Evolutionary conservation across 2,888 invertebrate genomes (phyloP), one percentile per base, ranked within the genome.

Genomic region (Actias luna): DNA sequence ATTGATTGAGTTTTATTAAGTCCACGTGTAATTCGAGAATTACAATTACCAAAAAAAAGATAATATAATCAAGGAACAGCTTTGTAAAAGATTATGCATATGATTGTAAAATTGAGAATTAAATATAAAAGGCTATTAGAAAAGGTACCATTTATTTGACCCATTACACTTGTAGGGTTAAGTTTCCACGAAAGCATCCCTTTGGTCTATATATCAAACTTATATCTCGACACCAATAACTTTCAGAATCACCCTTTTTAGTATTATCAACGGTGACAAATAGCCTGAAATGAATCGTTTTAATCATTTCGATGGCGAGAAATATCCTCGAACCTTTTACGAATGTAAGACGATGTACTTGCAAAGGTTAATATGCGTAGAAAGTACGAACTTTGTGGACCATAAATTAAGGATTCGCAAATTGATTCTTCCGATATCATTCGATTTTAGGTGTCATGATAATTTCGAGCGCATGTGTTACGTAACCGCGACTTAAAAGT

Each of bases 211-310:
- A 55, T 29, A 55, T 55, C 55, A 55, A 55, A 55, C 29, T n/a
- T 55, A 55, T 55, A 55, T 55, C 55, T 55, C 55, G 55, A 55
- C 55, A 55, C 55, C 55, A 55, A 55, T 55, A 55, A 55, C 29
- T 55, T 55, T n/a, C 29, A 29, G 55, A 55, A 55, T 55, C 55
- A 55, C 55, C 55, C 55, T 55, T 55, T 55, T 55, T 55, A 55
- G 29, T 55, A 29, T 29, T 55, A 55, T 29, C 16, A 55, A 55
- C 29, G 55, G 55, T 55, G 55, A 55, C 55, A 55, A 55, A 55
- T 55, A 55, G 55, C 55, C 55, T 22, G 2, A 55, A 55, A 55
- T 55, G 55, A 55, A 55, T 29, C 16, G 16, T 55, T 29, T 55
- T 55, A 55, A 55, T 55, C 55, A 55, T 55, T 29, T 55, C 29